Evolutionary conservation across 2,888 invertebrate genomes (phyloP), one percentile per base, ranked within the genome.

Genomic region (Eilema caniola): DNA sequence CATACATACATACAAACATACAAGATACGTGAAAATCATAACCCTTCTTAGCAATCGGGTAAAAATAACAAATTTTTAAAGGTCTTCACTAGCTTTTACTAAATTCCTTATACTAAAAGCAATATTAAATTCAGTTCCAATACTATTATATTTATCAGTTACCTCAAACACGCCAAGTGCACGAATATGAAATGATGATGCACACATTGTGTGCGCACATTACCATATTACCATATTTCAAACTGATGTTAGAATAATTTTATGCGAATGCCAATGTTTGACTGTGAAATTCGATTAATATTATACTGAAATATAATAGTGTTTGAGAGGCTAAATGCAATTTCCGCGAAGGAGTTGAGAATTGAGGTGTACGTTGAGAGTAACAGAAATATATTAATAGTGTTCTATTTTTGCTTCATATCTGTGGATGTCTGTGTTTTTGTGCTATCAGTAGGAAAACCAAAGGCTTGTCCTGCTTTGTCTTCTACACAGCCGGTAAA

Each of bases 231-330:
- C 66, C 78, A 82, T 80, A 80, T 80, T 65, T 65, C 64, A 65
- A 65, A 65, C 53, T 65, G 53, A 14, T 65, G 64, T 56, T 53
- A 14, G n/a, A 65, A 31, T 28, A 56, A 53, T 67, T 76, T 73
- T 66, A 59, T 67, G 16, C 71, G 69, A 68, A 73, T 71, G 71
- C 62, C 62, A 62, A 62, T 80, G 64, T 82, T 82, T 82, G 77
- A 80, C 77, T 82, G 80, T 76, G 77, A 68, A 77, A 74, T 71
- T 77, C 66, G n/a, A 70, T 69, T 80, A 81, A 82, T 75, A 80
- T 81, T 78, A 78, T 79, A 79, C 80, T 78, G 76, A 76, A 79
- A 83, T 81, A 73, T 81, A 76, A 76, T 79, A 64, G 75, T 66
- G 75, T 81, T 81, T 81, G 69, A 20, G 57, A 68, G 64, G 74